phyloP scores from a whole-genome alignment of 1,140 invertebrate genomes.

The Chymomyza costata region DNA sequence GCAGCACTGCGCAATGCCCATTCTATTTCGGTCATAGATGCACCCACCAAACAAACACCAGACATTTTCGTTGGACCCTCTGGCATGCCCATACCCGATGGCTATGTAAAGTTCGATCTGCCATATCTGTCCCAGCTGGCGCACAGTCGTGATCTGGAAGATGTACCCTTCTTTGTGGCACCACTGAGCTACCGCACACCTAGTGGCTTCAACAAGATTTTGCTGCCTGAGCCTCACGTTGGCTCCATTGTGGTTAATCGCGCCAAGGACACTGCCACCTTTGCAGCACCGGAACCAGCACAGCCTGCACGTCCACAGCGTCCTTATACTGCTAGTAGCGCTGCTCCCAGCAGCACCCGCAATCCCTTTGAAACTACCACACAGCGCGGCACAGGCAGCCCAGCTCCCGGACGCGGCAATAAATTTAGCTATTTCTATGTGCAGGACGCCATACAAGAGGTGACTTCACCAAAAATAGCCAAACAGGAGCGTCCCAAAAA shows the following conservation, averaged over 20 bases:
- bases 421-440: slow-evolving; percentile 69
- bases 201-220: slow-evolving; percentile 87
- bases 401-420: slow-evolving; percentile 46
- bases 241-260: slow-evolving; percentile 86
- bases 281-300: slow-evolving; percentile 27
- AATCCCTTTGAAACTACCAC: slow-evolving; percentile 58
- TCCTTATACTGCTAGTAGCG: slow-evolving; percentile 21
- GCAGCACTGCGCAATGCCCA: slow-evolving; percentile 81
- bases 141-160: slow-evolving; percentile 81
- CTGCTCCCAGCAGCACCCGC: slow-evolving; percentile 29
- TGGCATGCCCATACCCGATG: slow-evolving; percentile 81
- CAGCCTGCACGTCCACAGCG: slow-evolving; percentile 36
- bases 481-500: slow-evolving; percentile 68
- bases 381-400: slow-evolving; percentile 14
- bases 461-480: slow-evolving; percentile 50
- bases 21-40: slow-evolving; percentile 85
- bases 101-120: slow-evolving; percentile 87
- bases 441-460: slow-evolving; percentile 67
- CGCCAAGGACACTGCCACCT: slow-evolving; percentile 34
- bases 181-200: slow-evolving; percentile 88
- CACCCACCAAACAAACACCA: slow-evolving; percentile 80
- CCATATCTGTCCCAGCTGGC: slow-evolving; percentile 86
- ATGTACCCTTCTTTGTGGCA: slow-evolving; percentile 89
- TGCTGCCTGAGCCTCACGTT: slow-evolving; percentile 88
- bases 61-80: slow-evolving; percentile 88